A percentile compares a stretch with the other conserved stretches of the same genome.
These are phyloP conservation scores for Rutpela maculata DNA, from an alignment of 2,888 invertebrate species.

Conservation along the genomic window DNA sequence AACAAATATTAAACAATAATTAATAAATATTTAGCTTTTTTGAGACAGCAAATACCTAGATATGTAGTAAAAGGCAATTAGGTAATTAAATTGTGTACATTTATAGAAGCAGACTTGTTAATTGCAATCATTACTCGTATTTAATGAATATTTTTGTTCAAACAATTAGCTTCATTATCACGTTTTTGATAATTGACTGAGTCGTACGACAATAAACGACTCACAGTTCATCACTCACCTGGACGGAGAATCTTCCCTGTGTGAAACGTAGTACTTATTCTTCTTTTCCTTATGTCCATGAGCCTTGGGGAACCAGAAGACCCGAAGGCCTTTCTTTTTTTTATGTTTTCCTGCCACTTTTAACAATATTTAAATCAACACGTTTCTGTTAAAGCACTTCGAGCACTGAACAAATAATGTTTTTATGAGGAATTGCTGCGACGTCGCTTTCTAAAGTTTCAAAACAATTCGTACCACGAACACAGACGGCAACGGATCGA, in stretches of 20 bases:
- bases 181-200: background rate
- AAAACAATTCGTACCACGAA: conserved; percentile 2
- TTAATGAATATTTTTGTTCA: background rate
- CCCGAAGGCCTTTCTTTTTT: conserved; percentile 53
- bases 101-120: background rate
- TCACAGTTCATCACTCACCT: conserved; percentile 20
- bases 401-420: conserved; percentile 25
- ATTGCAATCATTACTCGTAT: background rate
- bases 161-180: background rate
- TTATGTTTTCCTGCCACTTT: conserved; percentile 49
- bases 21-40: background rate
- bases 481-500: background rate
- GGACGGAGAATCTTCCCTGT: conserved; percentile 45
- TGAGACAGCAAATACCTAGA: background rate
- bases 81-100: background rate
- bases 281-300: conserved; percentile 56
- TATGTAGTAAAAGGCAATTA: too few relatives aligned
- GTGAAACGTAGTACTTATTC: conserved; percentile 57
- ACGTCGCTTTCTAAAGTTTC: conserved; percentile 20
- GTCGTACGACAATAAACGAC: background rate
- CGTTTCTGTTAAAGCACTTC: background rate
- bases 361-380: conserved; percentile 20
- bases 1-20: background rate
- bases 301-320: conserved; percentile 55
- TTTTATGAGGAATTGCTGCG: conserved; percentile 4